Evolutionary conservation across 2,797 vertebrate genomes (phyloP).

Genomic region (Chiloscyllium punctatum): DNA sequence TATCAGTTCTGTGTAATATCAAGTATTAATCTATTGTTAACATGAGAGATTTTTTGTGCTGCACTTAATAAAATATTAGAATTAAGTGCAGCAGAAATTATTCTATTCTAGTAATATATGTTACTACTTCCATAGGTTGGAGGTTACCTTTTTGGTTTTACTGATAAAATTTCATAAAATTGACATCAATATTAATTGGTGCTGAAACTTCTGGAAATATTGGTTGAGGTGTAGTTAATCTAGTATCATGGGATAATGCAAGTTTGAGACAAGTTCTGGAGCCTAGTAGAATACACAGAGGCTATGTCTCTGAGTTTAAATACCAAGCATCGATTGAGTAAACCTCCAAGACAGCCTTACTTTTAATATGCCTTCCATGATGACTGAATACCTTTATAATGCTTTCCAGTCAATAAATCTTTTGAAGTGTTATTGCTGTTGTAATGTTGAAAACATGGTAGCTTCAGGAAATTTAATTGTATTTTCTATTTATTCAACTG

Average conservation of each 20-base stretch:
- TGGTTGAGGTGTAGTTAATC: neutral
- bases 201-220: neutral
- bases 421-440: neutral
- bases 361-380: neutral
- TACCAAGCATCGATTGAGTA: neutral
- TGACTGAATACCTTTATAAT: too few species aligned
- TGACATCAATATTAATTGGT: neutral
- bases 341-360: neutral
- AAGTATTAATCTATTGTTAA: neutral
- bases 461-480: neutral
- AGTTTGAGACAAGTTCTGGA: neutral
- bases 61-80: neutral
- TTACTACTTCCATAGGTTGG: neutral
- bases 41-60: neutral
- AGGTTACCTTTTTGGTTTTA: neutral
- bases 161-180: neutral
- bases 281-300: neutral
- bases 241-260: neutral
- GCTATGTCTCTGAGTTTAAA: neutral
- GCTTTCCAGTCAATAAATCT: neutral
- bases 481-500: neutral
- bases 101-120: neutral
- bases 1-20: neutral
- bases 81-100: neutral
- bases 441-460: neutral